A percentile compares a stretch with the other conserved stretches of the same genome.
Evolutionary conservation across 2,888 invertebrate species (phyloP).

Genomic region (Pocota personata): DNA sequence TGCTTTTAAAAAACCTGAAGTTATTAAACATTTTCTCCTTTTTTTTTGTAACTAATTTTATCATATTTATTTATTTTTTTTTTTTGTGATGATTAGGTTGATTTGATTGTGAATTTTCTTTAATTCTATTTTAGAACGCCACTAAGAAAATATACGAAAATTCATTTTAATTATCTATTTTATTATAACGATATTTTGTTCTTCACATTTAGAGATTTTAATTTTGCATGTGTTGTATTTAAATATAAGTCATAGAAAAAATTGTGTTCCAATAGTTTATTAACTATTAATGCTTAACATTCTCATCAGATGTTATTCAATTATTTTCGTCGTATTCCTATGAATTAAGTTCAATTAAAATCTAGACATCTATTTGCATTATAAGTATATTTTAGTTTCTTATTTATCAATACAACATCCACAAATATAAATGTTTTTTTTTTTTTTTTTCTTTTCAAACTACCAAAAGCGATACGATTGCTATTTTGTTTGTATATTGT

Average conservation of each 20-base stretch:
- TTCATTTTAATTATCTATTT: slow-evolving; percentile 1
- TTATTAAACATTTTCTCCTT: neutral
- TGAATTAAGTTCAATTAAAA: slow-evolving; percentile 9
- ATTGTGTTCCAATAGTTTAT: neutral
- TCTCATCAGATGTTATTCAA: neutral
- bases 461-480: slow-evolving; percentile 44
- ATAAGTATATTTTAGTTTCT: slow-evolving; percentile 11
- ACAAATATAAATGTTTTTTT: slow-evolving; percentile 7
- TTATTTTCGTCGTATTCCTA: neutral
- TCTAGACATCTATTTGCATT: slow-evolving; percentile 16
- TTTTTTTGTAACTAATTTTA: neutral
- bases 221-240: neutral
- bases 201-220: slow-evolving; percentile 3
- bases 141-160: slow-evolving; percentile 45
- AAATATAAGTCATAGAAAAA: neutral
- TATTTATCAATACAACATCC: slow-evolving; percentile 21
- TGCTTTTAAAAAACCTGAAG: slow-evolving; percentile 1
- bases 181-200: neutral
- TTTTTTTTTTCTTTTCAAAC: slow-evolving; percentile 1
- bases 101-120: neutral
- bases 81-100: slow-evolving; percentile 1
- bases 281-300: neutral
- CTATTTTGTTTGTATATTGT: slow-evolving; percentile 11
- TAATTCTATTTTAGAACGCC: slow-evolving; percentile 18
- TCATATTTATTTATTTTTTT: neutral